Evolutionary conservation across 64 coral and sea anemone genomes (phyloP), one percentile per base, ranked within the genome.

Genomic region (Trachythela sp.): DNA sequence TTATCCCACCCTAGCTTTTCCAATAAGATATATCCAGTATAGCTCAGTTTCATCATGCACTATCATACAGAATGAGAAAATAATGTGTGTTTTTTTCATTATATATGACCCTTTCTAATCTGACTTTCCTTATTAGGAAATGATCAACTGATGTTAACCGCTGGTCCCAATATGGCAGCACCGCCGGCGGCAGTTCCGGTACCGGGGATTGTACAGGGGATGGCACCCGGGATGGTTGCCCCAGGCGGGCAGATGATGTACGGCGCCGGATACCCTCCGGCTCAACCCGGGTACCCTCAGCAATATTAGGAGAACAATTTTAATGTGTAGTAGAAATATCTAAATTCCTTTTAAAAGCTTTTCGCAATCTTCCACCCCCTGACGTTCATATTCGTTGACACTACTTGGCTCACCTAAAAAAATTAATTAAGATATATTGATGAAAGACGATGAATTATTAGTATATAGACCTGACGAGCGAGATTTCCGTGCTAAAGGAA

Each of bases 251-350:
- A 80, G 34, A 80, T 80, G 75, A 80, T 80, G 75, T 80, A 80
- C 31, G 75, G 31, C 9, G 27, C 75, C 20, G 75, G 33, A 2
- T 80, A 34, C 33, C 33, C 75, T 8, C 27, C 20, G 0, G 20
- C 31, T 45, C 42, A 45, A 45, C 42, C 42, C 11, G 42, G 42
- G 9, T 80, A 36, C 20, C 75, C 75, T 37, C 33, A 35, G 37
- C 75, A 80, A 80, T 80, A 80, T 80, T 80, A 80, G 75, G 75
- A 20, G 15, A 35, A 80, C 56, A 64, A 64, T 64, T 64, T 64
- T n/a, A 64, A 64, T 64, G 56, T 64, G 56, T 64, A n/a, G 56
- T 27, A 64, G 22, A 64, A n/a, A n/a, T 64, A 64, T 24, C 26
- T 22, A 27, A 64, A 64, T n/a, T 26, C 56, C 26, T 64, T 64